A percentile compares a stretch with the other conserved stretches of the same genome.
Evolutionary conservation across 2,888 invertebrate genomes (phyloP).

Genomic region (Tetragnatha montana): DNA sequence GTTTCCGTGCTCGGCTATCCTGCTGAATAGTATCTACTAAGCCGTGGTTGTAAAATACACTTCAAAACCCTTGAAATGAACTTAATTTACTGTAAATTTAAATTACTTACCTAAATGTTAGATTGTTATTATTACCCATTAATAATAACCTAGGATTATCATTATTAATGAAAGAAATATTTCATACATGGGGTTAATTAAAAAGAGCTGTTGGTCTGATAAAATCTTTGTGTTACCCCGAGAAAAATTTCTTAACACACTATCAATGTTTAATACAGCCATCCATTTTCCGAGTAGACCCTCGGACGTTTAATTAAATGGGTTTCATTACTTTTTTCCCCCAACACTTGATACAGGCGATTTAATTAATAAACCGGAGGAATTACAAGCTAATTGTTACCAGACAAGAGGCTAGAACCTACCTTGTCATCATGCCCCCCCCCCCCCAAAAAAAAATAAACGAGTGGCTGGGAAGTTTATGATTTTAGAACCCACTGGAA

Average conservation of each 20-base stretch:
- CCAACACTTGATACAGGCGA: background rate
- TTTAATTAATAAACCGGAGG: conserved; percentile 51
- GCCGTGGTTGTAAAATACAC: too few species aligned
- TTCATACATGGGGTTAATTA: too few species aligned
- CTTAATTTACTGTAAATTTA: too few species aligned
- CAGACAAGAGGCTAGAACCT: conserved; percentile 1
- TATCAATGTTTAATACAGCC: background rate
- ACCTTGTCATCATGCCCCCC: conserved; percentile 28
- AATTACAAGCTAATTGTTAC: conserved; percentile 41
- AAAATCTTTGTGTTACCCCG: too few species aligned
- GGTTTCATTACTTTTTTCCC: conserved; percentile 22
- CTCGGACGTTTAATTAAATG: conserved; percentile 31
- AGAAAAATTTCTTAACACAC: background rate
- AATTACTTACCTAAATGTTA: too few species aligned
- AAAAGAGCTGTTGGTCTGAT: too few species aligned
- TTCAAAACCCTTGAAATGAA: too few species aligned
- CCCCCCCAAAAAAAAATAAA: conserved; percentile 49
- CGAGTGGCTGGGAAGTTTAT: conserved; percentile 42
- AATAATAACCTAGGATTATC: too few species aligned
- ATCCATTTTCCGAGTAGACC: background rate
- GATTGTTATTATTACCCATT: too few species aligned
- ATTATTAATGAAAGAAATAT: too few species aligned
- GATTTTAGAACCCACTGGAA: conserved; percentile 27
- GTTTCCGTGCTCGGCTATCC: too few species aligned
- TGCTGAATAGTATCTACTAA: too few species aligned